Conservation (phyloP, 2,797 vertebrate species). For the Parambassis ranga region DNA sequence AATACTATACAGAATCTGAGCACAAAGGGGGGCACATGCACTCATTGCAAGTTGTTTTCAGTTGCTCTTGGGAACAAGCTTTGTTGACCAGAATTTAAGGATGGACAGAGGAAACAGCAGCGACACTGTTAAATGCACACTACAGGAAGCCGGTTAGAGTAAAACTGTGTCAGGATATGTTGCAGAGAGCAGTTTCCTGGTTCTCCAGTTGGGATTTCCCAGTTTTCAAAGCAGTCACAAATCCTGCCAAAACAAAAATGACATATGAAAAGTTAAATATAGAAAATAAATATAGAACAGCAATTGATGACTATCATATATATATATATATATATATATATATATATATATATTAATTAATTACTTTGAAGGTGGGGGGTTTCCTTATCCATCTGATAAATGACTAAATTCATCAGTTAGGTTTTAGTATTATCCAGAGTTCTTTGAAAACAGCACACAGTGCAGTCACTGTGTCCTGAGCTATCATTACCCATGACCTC, state of each 20-base stretch:
- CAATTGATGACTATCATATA: too few relatives aligned
- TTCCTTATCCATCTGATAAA: too few relatives aligned
- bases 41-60: neutral
- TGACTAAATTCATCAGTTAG: too few relatives aligned
- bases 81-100: conserved; percentile 9
- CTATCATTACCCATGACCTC: neutral
- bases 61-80: neutral
- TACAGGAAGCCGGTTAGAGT: conserved; percentile 34
- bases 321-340: too few relatives aligned
- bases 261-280: too few relatives aligned
- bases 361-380: too few relatives aligned
- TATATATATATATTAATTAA: too few relatives aligned
- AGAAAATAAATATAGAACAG: too few relatives aligned
- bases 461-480: neutral
- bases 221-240: neutral
- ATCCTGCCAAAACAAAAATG: too few relatives aligned
- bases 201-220: conserved; percentile 14
- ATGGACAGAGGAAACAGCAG: conserved; percentile 13
- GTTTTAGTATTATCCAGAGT: too few relatives aligned
- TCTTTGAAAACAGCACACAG: neutral
- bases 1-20: neutral
- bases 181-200: conserved; percentile 40
- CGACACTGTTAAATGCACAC: conserved; percentile 6
- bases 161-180: conserved; percentile 8
- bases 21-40: neutral